Evolutionary conservation across 2,113 vertebrate species (phyloP).

Genomic region (Strix uralensis): DNA sequence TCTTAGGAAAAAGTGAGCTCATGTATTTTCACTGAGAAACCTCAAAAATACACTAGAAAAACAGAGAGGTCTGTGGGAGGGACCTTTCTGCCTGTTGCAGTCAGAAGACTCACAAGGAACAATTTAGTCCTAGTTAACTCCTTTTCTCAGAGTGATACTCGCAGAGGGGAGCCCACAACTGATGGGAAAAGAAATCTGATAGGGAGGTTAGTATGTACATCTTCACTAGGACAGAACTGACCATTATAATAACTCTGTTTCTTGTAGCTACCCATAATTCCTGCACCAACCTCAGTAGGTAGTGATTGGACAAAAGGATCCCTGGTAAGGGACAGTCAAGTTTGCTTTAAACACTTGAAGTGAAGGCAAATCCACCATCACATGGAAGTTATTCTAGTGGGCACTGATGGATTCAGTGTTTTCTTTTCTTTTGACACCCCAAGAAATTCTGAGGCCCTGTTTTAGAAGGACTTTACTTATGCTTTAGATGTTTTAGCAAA

Average conservation of each 20-base stretch:
- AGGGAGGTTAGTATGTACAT: background rate
- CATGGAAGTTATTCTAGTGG: background rate
- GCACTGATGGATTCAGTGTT: background rate
- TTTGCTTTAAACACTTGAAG: background rate
- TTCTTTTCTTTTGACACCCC: background rate
- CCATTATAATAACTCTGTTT: background rate
- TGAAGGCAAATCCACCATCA: background rate
- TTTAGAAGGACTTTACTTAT: background rate
- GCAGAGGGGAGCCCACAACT: background rate
- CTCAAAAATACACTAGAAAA: background rate
- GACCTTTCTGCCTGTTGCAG: background rate
- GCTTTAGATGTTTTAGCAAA: background rate
- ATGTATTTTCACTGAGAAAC: background rate
- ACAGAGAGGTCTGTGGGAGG: background rate
- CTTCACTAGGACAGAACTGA: background rate
- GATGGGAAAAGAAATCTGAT: background rate
- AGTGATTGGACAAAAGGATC: background rate
- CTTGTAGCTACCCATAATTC: background rate
- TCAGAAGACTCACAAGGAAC: background rate
- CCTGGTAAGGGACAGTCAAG: background rate
- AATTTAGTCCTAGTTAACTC: background rate
- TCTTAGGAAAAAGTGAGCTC: background rate
- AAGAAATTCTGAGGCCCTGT: background rate
- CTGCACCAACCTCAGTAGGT: background rate
- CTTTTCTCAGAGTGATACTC: background rate